Evolutionary conservation across 2,797 vertebrate species (phyloP).

Genomic region (Rachycentron canadum): DNA sequence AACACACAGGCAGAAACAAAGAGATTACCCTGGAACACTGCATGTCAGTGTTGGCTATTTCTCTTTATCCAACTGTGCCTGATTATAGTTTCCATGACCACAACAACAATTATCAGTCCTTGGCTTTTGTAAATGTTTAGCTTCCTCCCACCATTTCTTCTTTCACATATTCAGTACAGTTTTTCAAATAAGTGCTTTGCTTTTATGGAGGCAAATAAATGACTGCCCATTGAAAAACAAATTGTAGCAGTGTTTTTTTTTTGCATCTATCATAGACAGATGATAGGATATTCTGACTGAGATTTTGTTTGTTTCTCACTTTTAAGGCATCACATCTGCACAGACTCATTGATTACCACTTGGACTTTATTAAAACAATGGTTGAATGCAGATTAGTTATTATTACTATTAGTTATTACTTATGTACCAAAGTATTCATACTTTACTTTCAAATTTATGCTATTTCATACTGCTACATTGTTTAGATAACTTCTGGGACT

Average conservation of each 20-base stretch:
- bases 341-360: background rate
- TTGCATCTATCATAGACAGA: background rate
- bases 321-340: background rate
- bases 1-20: slow-evolving; percentile 5
- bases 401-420: no score
- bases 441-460: background rate
- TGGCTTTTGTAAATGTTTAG: slow-evolving; percentile 24
- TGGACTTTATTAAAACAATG: background rate
- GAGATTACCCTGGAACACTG: slow-evolving; percentile 17
- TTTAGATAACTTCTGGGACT: background rate
- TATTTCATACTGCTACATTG: background rate
- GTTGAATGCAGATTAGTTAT: background rate
- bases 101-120: slow-evolving; percentile 29
- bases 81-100: slow-evolving; percentile 55
- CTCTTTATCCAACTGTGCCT: slow-evolving; percentile 15
- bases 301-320: background rate
- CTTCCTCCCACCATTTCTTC: background rate
- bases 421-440: background rate
- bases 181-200: background rate
- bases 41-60: slow-evolving; percentile 39
- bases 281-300: background rate
- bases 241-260: background rate
- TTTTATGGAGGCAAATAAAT: background rate
- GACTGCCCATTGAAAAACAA: background rate
- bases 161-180: background rate